Evolutionary conservation across 2,888 invertebrate species (phyloP), one percentile per base, ranked within the genome.

Genomic region (Ypsolopha scabrella): DNA sequence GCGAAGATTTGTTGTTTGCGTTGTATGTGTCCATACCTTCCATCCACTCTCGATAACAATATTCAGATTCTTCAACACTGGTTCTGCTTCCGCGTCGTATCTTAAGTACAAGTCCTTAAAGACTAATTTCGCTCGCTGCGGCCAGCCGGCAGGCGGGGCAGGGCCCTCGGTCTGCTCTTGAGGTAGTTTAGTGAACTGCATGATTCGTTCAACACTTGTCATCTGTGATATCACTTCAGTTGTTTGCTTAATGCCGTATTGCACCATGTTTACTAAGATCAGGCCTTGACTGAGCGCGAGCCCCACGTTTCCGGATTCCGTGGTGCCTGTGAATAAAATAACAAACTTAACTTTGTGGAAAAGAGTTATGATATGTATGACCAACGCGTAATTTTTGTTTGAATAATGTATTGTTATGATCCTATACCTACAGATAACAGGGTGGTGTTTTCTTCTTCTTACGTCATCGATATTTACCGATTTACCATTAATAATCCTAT

Each of bases 181-280:
- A 0, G 92, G 91, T 34, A 96, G 72, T 11, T 90, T 85, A 0
- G 92, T 91, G 72, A 94, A 96, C 67, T 95, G 93, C 33, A 93
- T 70, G 2, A 96, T 90, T 50, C 96, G 87, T 70, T 96, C 96
- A 0, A 96, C 95, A 50, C 92, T 91, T 6, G 92, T 92, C 92
- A 93, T 93, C 62, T 92, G 91, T n/a, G 91, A 90, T 50, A 92
- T 85, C 34, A 90, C 90, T 67, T 95, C 95, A 0, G 95, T 92
- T 37, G 92, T 90, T 70, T 94, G 94, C 53, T 94, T 87, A 55
- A 95, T 90, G 7, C 93, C 94, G 78, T 92, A 91, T 68, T 94
- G 94, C 53, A 95, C 89, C 91, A 94, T 92, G 56, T 93, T 94
- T 52, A 93, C 93, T 54, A 95, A 68, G 59, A 92, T 90, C 51